Evolutionary conservation across 2,888 invertebrate species (phyloP), one percentile per base, ranked within the genome.

Genomic region (Lepidochitona cinerea): DNA sequence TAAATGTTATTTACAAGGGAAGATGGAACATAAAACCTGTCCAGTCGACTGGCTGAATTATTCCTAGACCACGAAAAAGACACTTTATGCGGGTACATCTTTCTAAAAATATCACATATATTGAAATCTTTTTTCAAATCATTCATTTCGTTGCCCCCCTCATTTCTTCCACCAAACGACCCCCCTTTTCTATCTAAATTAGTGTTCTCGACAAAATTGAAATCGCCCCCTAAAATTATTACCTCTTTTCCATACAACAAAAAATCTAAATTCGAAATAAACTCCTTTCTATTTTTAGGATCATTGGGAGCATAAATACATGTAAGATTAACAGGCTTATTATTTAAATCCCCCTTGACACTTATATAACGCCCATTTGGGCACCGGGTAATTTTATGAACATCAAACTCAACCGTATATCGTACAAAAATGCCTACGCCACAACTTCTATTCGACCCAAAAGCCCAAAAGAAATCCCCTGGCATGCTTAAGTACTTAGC

Each of bases 131-230:
- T 49, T 35, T 70, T 71, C 33, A 77, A 64, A 4, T 29, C 18
- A 33, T 65, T 68, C 37, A 77, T 72, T 32, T 52, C 68, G 23
- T 70, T 49, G n/a, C 65, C 32, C 1, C 59, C 74, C 23, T 33
- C 41, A 29, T 52, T 66, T 32, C 73, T 68, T n/a, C n/a, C n/a
- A 26, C 71, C 59, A 26, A 41, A 32, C 41, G 71, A 69, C n/a
- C 75, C 71, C n/a, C 75, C 75, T 23, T 73, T 23, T 66, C 73
- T 74, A 35, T 76, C 72, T 1, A 74, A 54, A 0, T 41, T 14
- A 23, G 71, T 66, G 54, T 74, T 71, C 35, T 65, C 65, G 54
- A 76, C 70, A 70, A 64, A 76, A 69, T 76, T 76, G 68, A 72
- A 76, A 66, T 76, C 76, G 18, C 76, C 76, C 66, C 26, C 36